A percentile compares a stretch with the other conserved stretches of the same genome.
Evolutionary conservation across 2,113 vertebrate genomes (phyloP).

Genomic region (Catharus bicknelli): DNA sequence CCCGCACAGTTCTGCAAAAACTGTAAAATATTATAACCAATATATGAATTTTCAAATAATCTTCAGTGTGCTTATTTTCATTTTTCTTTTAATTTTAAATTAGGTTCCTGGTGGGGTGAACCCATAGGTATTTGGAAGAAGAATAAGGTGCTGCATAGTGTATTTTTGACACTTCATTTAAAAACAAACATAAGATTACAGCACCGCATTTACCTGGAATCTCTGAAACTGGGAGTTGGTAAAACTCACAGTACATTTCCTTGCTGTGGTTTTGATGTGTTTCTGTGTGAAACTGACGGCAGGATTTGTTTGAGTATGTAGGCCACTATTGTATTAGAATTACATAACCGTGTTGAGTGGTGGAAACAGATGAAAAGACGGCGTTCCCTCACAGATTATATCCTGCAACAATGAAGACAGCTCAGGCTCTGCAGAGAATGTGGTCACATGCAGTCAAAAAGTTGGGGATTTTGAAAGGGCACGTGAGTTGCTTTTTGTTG

Average conservation of each 20-base stretch:
- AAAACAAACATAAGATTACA: neutral
- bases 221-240: conserved; percentile 16
- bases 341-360: conserved; percentile 85
- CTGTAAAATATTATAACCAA: neutral
- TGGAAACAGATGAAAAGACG: conserved; percentile 72
- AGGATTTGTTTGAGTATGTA: conserved; percentile 92
- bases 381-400: conserved; percentile 41
- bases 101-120: neutral
- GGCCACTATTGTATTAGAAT: conserved; percentile 91
- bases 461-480: conserved; percentile 86
- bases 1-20: neutral
- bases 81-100: neutral
- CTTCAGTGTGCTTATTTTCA: neutral
- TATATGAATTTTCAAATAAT: neutral
- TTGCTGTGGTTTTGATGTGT: conserved; percentile 58
- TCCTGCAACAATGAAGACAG: conserved; percentile 83
- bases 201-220: neutral
- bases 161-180: neutral
- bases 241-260: neutral
- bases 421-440: conserved; percentile 83
- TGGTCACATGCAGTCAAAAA: conserved; percentile 89
- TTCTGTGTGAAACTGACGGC: conserved; percentile 74
- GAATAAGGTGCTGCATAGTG: neutral
- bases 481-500: conserved; percentile 82
- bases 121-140: neutral